phyloP scores from a whole-genome alignment of 64 coral and sea anemone genomes.

The Acropora tenuis region DNA sequence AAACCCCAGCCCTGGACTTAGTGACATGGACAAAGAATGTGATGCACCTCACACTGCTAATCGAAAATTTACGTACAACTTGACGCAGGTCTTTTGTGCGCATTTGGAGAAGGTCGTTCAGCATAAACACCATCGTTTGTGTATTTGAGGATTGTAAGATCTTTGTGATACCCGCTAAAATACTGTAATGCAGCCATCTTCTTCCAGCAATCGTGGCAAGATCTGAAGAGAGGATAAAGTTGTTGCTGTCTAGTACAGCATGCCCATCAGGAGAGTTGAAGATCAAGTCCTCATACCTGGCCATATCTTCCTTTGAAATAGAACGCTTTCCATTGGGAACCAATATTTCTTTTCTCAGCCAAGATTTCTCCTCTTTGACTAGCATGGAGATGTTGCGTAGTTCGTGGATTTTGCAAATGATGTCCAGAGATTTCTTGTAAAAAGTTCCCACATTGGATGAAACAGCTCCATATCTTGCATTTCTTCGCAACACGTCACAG shows the following conservation, averaged over 20 bases:
- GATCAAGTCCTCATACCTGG: slow-evolving; percentile 2
- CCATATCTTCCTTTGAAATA: slow-evolving; percentile 9
- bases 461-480: slow-evolving; percentile 2
- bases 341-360: slow-evolving; percentile 23
- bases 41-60: background rate
- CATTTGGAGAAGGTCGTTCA: slow-evolving; percentile 54
- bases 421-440: background rate
- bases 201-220: slow-evolving; percentile 21
- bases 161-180: slow-evolving; percentile 18
- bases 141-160: slow-evolving; percentile 14
- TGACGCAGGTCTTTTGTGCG: background rate
- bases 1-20: slow-evolving; percentile 5
- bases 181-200: slow-evolving; percentile 32
- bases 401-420: slow-evolving; percentile 4
- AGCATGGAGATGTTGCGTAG: background rate
- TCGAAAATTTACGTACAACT: slow-evolving; percentile 5
- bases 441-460: slow-evolving; percentile 26
- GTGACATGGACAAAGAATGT: slow-evolving; percentile 33
- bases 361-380: slow-evolving; percentile 32
- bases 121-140: slow-evolving; percentile 28
- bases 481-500: slow-evolving; percentile 3
- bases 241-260: slow-evolving; percentile 26
- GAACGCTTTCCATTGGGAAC: slow-evolving; percentile 48
- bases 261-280: slow-evolving; percentile 29
- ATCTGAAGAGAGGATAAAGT: slow-evolving; percentile 50